These are phyloP conservation scores for Cynodonichthys magdalenae DNA, from an alignment of 2,797 vertebrate genomes.

Conservation along the genomic window DNA sequence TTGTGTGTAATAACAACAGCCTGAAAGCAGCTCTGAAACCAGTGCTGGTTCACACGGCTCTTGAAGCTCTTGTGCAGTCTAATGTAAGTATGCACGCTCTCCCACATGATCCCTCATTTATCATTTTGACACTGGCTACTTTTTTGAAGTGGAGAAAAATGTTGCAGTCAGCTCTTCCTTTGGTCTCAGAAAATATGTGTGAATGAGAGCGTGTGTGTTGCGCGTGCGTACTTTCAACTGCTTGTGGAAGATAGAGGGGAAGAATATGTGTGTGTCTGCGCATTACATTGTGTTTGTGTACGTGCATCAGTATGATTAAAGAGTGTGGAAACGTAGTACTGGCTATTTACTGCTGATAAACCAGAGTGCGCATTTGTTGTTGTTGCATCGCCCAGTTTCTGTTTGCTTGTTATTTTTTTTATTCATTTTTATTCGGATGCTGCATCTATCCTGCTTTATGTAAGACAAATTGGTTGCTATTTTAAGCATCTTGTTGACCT, in stretches of 20 bases:
- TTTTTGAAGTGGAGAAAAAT: constrained; percentile 85
- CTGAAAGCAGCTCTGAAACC: constrained; percentile 22
- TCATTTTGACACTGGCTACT: constrained; percentile 85
- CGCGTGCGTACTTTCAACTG: constrained; percentile 32
- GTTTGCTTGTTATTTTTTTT: constrained; percentile 53
- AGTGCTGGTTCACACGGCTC: constrained; percentile 36
- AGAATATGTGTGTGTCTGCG: constrained; percentile 14
- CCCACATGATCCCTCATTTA: constrained; percentile 80
- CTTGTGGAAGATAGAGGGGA: constrained; percentile 50
- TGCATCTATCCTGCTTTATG: constrained; percentile 64
- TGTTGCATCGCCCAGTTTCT: constrained; percentile 47
- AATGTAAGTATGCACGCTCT: constrained; percentile 77
- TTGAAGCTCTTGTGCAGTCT: constrained; percentile 68
- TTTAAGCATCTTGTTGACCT: constrained; percentile 65
- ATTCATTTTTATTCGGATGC: constrained; percentile 40
- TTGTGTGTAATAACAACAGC: constrained; percentile 32
- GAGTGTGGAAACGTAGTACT: constrained; percentile 65
- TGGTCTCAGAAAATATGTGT: constrained; percentile 68
- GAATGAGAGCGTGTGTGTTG: constrained; percentile 52
- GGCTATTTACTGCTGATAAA: constrained; percentile 75
- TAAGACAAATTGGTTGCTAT: constrained; percentile 65
- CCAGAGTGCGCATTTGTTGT: constrained; percentile 54
- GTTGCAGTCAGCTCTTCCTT: constrained; percentile 84
- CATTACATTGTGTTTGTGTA: constrained; percentile 46
- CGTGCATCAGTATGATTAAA: constrained; percentile 74